Evolutionary conservation across 92 coral and sea anemone genomes (phyloP).

Genomic region (Epizoanthus illoricatus): DNA sequence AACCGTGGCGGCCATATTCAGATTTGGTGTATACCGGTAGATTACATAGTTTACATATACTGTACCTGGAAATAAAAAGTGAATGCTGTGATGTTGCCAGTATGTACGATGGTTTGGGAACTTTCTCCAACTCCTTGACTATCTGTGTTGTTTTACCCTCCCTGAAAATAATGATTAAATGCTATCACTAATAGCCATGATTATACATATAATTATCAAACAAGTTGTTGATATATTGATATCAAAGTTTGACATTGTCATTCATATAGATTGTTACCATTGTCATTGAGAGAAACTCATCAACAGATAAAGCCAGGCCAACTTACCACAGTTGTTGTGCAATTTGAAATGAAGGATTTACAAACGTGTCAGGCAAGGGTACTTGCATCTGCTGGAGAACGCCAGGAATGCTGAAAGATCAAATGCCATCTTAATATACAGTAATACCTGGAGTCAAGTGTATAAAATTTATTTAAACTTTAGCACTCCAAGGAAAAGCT

Average conservation of each 20-base stretch:
- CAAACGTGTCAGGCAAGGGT: slow-evolving; percentile 79
- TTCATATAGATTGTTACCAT: too few relatives aligned
- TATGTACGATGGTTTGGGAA: slow-evolving; percentile 81
- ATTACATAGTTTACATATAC: too few relatives aligned
- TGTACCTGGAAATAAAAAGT: slow-evolving; percentile 78
- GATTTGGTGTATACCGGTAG: too few relatives aligned
- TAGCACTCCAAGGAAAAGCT: not conserved
- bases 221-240: too few relatives aligned
- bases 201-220: too few relatives aligned
- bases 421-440: not conserved
- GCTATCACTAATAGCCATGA: not conserved
- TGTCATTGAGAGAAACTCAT: too few relatives aligned
- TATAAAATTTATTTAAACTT: not conserved
- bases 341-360: slow-evolving; percentile 83
- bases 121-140: slow-evolving; percentile 67
- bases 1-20: too few relatives aligned
- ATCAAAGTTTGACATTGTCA: too few relatives aligned
- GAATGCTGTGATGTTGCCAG: slow-evolving; percentile 84
- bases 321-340: slow-evolving; percentile 83
- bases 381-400: slow-evolving; percentile 38
- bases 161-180: slow-evolving; percentile 48
- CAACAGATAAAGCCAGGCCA: too few relatives aligned
- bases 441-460: too few relatives aligned
- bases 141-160: slow-evolving; percentile 71
- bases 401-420: slow-evolving; percentile 13